phyloP scores from a whole-genome alignment of 2,113 vertebrate genomes.

The Neopipo cinnamomea region DNA sequence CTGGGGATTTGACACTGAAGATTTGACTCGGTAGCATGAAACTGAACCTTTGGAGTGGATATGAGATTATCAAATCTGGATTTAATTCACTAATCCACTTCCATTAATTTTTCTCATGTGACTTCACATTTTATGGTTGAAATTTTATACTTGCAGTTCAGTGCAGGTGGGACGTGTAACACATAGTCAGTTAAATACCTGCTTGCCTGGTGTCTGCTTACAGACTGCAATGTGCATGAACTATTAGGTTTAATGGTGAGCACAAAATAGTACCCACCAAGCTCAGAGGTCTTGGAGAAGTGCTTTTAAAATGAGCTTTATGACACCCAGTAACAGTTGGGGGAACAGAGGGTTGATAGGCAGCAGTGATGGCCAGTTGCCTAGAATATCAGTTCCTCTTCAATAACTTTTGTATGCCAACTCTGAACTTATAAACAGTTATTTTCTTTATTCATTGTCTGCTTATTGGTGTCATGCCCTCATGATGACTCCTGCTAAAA shows the following conservation, averaged over 20 bases:
- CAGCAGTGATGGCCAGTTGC: conserved; percentile 30
- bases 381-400: conserved; percentile 65
- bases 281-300: not conserved
- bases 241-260: not conserved
- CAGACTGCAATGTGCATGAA: not conserved
- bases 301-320: not conserved
- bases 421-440: conserved; percentile 70
- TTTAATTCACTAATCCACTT: conserved; percentile 36
- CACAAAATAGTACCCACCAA: not conserved
- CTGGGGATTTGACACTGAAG: not conserved
- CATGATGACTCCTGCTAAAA: conserved; percentile 67
- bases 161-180: not conserved
- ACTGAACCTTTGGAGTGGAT: not conserved
- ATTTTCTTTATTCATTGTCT: conserved; percentile 73
- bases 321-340: not conserved
- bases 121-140: not conserved
- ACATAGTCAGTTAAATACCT: not conserved
- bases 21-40: not conserved
- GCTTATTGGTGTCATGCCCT: conserved; percentile 70
- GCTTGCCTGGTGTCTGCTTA: not conserved
- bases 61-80: not conserved
- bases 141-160: not conserved
- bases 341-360: conserved; percentile 10
- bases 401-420: conserved; percentile 64
- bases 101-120: not conserved